These are phyloP conservation scores for Scaptomyza graminum DNA, from an alignment of 1,140 invertebrate genomes.

Conservation along the genomic window DNA sequence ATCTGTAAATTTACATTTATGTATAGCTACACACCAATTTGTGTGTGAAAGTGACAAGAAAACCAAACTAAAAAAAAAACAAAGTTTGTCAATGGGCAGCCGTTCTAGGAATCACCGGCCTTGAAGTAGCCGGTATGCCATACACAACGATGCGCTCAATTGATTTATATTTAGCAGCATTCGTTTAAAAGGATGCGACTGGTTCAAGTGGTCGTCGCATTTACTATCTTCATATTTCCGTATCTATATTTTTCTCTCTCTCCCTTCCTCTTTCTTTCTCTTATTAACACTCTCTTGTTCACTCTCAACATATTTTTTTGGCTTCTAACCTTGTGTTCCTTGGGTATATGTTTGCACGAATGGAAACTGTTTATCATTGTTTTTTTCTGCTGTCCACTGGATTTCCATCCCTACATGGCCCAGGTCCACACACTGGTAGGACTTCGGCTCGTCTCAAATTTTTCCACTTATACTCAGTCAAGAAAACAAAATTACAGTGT, in stretches of 20 bases:
- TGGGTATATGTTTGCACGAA: constrained; percentile 62
- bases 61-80: constrained; percentile 53
- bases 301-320: not conserved
- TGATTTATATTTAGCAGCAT: constrained; percentile 77
- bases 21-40: constrained; percentile 33
- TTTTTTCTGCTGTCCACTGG: constrained; percentile 56
- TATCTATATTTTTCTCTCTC: constrained; percentile 30
- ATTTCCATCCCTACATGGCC: constrained; percentile 35
- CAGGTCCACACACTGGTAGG: constrained; percentile 14
- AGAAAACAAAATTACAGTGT: constrained; percentile 50
- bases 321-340: constrained; percentile 35
- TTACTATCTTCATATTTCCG: constrained; percentile 8
- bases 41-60: constrained; percentile 65
- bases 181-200: constrained; percentile 66
- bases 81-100: constrained; percentile 62
- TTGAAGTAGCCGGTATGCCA: constrained; percentile 75
- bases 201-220: constrained; percentile 61
- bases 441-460: constrained; percentile 21
- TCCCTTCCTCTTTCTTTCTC: constrained; percentile 7
- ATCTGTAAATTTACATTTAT: constrained; percentile 30
- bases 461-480: constrained; percentile 39
- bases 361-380: constrained; percentile 80
- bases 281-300: not conserved
- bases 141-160: constrained; percentile 66
- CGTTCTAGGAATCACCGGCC: constrained; percentile 71